Base-by-base conservation (phyloP, 2,113 vertebrate species). In the Synchiropus splendidus region DNA sequence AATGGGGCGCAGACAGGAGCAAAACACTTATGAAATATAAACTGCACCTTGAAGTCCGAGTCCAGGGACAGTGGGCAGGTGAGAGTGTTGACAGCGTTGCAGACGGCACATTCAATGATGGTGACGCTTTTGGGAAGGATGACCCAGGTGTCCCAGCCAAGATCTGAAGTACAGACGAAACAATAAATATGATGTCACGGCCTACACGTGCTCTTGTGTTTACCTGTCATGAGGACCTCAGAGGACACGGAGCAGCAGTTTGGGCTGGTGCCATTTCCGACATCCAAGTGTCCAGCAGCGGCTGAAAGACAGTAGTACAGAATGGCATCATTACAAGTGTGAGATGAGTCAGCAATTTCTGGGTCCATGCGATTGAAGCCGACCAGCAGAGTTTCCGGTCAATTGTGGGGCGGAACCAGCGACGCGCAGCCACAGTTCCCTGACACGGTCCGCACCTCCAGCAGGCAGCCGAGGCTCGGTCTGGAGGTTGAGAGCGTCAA, bases 111-210 rank as follows among this genome's bases (percentile, higher is more conserved):
- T 35, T 70, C 69, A 32, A 70, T 47, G 1, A 75, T 48, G 38
- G 73, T 80, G 2, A 87, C 52, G 42, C 67, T 84, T 40, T 71
- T 38, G 1, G 85, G 85, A 18, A 76, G 61, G 53, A 87, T 64
- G 44, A 87, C 59, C 85, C 85, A 87, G 38, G 9, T 62, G 40
- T 85, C 72, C 85, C 85, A 87, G 53, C 74, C 79, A 52, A 87
- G 70, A 55, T 87, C 85, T 87, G 54, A 17, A 1, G 18, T 18
- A 46, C 9, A 54, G 34, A 12, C 16, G 10, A 12, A 37, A 16
- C 1, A 16, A 37, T 10, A 13, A 15, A 37, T 3, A 3, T 16
- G 16, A 37, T 13, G 10, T 2, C 3, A 11, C 9, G 15, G 9
- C n/a, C 4, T 14, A 15, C 18, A 1, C 10, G 8, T 17, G 11